These are phyloP conservation scores for Sebastes paucispinis DNA, from an alignment of 2,797 vertebrate genomes.

Conservation along the genomic window DNA sequence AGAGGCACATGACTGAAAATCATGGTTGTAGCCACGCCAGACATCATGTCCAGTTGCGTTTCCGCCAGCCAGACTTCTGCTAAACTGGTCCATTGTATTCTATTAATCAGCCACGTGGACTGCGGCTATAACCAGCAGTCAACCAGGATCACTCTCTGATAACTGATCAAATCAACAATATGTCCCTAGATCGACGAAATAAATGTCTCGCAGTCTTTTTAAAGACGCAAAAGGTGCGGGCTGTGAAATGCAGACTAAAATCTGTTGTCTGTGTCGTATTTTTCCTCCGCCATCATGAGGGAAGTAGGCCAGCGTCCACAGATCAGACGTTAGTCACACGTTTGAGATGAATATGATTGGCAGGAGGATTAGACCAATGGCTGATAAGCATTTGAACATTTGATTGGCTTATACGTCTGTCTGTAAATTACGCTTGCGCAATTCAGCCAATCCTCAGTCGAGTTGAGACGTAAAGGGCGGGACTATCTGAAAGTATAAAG, in stretches of 20 bases:
- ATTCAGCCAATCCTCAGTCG: constrained; percentile 58
- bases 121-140: background rate
- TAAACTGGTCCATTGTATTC: constrained; percentile 14
- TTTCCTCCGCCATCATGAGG: constrained; percentile 39
- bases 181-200: fast-evolving
- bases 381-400: background rate
- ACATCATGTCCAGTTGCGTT: background rate
- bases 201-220: fast-evolving
- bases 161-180: background rate
- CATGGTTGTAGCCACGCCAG: background rate
- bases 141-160: fast-evolving
- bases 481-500: constrained; percentile 33
- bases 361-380: constrained; percentile 55
- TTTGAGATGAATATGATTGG: constrained; percentile 56
- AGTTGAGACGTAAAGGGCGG: constrained; percentile 35
- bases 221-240: fast-evolving
- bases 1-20: constrained; percentile 30
- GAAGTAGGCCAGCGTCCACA: constrained; percentile 53
- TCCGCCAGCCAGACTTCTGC: constrained; percentile 9
- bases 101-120: constrained; percentile 60
- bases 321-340: constrained; percentile 44
- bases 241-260: background rate
- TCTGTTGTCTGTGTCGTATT: background rate
- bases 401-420: constrained; percentile 42
- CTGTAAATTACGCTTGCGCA: background rate